Base-by-base conservation (phyloP, 1,140 invertebrate species). In the Pachypeltis micranthus region DNA sequence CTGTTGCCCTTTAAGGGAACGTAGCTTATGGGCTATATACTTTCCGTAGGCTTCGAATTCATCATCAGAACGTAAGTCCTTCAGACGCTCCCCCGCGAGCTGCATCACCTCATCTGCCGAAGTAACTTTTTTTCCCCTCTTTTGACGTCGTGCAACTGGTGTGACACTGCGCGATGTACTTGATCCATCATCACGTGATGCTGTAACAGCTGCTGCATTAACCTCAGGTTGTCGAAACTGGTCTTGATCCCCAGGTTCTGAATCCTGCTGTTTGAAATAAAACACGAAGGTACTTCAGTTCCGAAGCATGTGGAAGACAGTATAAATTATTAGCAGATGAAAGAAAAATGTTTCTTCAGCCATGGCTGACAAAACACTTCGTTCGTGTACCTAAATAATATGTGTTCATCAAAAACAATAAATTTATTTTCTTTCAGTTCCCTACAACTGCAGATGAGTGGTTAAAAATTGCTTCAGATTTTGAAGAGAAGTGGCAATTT, bases 401-500 rank as follows among this genome's bases (percentile, higher is more conserved):
- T n/a, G n/a, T n/a, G n/a, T n/a, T n/a, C n/a, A n/a, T n/a, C n/a
- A n/a, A n/a, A n/a, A n/a, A n/a, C n/a, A n/a, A n/a, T n/a, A n/a
- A n/a, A n/a, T 39, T 39, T 39, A 16, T 39, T 39, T 54, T 7
- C 7, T 54, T 54, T 54, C 23, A 54, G 47, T 23, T 54, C 7
- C 47, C 47, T 7, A n/a, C 47, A 4, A 54, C 47, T n/a, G 47
- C 55, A 29, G 16, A 10, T 27, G 26, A 63, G 16, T 63, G 62
- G 62, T 4, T 12, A 12, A 16, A 59, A 39, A 59, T 59, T 23
- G 29, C 25, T 56, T 28, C 31, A 24, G 61, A 56, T 57, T 63
- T 63, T 55, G 26, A 29, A 44, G 56, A 10, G 1, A 63, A 31
- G 44, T 70, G 70, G 57, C 69, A 75, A 66, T 72, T 74, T 62